A percentile compares a stretch with the other conserved stretches of the same genome.
Conservation (phyloP, 2,888 invertebrate genomes). For the Lithophane socia region DNA sequence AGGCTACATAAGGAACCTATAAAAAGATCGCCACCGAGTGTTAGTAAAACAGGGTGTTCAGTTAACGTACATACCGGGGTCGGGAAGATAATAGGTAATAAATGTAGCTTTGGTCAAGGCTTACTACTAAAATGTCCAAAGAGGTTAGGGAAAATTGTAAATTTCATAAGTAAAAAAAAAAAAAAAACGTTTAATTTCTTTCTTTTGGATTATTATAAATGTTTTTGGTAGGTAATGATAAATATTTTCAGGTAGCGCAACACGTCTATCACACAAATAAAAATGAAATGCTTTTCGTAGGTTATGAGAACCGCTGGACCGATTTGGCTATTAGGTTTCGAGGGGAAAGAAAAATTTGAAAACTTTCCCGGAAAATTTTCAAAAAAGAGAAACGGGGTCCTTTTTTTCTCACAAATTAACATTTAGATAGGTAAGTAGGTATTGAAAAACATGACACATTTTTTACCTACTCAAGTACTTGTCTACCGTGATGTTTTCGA, state of each 20-base stretch:
- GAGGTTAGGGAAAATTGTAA: neutral
- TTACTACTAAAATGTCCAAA: neutral
- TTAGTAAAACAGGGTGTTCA: constrained; percentile 32
- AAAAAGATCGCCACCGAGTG: constrained; percentile 32
- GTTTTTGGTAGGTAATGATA: no score
- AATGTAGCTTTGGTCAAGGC: neutral
- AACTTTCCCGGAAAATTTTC: neutral
- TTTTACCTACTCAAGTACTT: neutral
- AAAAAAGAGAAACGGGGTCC: neutral
- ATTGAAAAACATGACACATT: neutral
- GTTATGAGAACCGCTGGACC: neutral
- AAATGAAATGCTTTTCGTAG: neutral
- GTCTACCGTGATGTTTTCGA: neutral
- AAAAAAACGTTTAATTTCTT: neutral
- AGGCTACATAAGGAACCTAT: constrained; percentile 30
- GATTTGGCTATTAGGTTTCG: neutral
- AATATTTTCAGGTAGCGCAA: neutral
- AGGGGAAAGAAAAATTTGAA: neutral
- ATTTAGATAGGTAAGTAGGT: neutral
- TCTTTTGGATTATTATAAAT: no score
- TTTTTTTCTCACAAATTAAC: neutral
- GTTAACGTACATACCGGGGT: neutral
- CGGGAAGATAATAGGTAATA: neutral
- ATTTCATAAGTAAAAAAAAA: neutral
- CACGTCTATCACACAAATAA: neutral